Base-by-base conservation (phyloP, 2,113 vertebrate genomes). In the Pleuronectes platessa region DNA sequence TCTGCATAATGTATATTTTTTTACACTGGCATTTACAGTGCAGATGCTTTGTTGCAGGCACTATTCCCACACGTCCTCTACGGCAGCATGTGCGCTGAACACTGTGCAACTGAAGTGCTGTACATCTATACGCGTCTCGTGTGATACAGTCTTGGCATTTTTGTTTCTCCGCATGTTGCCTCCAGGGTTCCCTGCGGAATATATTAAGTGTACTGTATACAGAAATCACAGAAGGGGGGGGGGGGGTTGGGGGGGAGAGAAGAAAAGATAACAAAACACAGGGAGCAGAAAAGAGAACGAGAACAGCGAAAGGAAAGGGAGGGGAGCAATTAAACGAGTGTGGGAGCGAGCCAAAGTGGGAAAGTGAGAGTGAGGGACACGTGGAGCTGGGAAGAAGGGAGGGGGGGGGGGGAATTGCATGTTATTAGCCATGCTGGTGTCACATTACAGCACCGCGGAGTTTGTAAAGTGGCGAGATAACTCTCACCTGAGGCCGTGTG, bases 401-500 rank as follows among this genome's bases (percentile, higher is more conserved):
- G 31, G 42, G 26, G 61, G 5, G 31, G 21, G 51, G 31, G 54
- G 35, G 61, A 5, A 15, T 37, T 27, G 79, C 61, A 74, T 78
- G 81, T 85, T 79, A 90, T 90, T 86, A 88, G 73, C 60, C 81
- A 66, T 78, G 81, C 63, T 71, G 76, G 79, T 81, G 81, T 87
- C 75, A 84, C 65, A 80, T 88, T 85, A 87, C 78, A 64, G 82
- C 82, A 53, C 47, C 31, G 54, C 60, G 1, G 76, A 83, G 75
- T 88, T 88, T 75, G 74, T 85, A 86, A 86, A 89, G 76, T 76
- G 85, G 61, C 37, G 60, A 80, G 85, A 88, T 90, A 85, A 80
- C 66, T 76, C 87, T 87, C 78, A 88, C 91, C 83, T 86, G 86
- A 83, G 90, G 85, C 64, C 2, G 20, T 58, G 0, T 17, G 53